These are phyloP conservation scores for Pogonus chalceus DNA, from an alignment of 1,140 invertebrate species.

Conservation along the genomic window DNA sequence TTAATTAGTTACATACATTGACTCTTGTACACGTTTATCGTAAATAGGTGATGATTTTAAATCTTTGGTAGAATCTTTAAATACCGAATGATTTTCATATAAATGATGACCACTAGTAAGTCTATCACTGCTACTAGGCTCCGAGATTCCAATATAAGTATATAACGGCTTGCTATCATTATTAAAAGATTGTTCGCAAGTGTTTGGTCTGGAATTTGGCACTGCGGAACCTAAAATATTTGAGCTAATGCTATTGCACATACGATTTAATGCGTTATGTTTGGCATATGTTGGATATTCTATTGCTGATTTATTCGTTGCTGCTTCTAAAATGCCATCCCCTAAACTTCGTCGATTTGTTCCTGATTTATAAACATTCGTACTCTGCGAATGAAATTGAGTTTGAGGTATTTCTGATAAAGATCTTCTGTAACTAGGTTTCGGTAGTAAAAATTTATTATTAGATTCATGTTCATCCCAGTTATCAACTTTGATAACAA, in stretches of 20 bases:
- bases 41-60: background rate
- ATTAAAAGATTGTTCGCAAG: too few species aligned
- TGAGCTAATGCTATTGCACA: slow-evolving; percentile 6
- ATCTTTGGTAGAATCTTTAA: background rate
- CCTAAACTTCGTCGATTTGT: slow-evolving; percentile 41
- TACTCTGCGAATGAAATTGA: slow-evolving; percentile 35
- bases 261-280: background rate
- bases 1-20: background rate
- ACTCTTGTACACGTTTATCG: background rate
- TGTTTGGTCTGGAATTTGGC: background rate
- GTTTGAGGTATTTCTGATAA: slow-evolving; percentile 49
- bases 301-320: background rate
- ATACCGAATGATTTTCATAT: background rate
- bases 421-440: slow-evolving; percentile 48
- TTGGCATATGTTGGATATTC: background rate
- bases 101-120: background rate
- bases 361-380: slow-evolving; percentile 26
- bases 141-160: slow-evolving; percentile 48
- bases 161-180: slow-evolving; percentile 33
- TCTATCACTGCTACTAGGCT: slow-evolving; percentile 30
- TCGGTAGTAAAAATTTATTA: slow-evolving; percentile 41
- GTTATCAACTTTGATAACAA: slow-evolving; percentile 36
- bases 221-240: background rate
- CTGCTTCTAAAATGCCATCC: slow-evolving; percentile 25
- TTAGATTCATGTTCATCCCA: slow-evolving; percentile 36